Conservation (phyloP, 2,797 vertebrate genomes). For the Loriculus beryllinus region DNA sequence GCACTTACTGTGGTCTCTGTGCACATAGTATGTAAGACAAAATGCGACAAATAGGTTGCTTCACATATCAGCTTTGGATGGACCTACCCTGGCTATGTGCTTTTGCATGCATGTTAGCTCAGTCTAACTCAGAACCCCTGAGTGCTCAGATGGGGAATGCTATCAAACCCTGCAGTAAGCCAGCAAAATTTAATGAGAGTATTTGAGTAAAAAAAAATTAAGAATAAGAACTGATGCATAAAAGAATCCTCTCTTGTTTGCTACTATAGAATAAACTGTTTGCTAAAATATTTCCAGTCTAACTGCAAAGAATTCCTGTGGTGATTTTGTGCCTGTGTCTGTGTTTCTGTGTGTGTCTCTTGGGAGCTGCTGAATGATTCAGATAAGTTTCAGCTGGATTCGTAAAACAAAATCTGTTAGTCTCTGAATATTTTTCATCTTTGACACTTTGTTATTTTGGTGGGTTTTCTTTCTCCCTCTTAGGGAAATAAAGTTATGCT, state of each 20-base stretch:
- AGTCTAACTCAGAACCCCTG: neutral
- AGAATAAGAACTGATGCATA: neutral
- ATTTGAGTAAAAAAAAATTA: neutral
- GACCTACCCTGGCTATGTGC: neutral
- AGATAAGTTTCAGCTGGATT: constrained; percentile 41
- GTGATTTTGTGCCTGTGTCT: neutral
- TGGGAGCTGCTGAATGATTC: constrained; percentile 42
- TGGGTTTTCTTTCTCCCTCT: neutral
- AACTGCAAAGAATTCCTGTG: neutral
- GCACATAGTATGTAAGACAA: fast-evolving
- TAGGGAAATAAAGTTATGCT: neutral
- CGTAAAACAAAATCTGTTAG: neutral
- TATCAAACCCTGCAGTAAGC: neutral
- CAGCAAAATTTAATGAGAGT: neutral
- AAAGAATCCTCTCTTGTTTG: neutral
- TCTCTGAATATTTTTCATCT: neutral
- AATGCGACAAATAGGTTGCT: neutral
- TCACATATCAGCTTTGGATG: neutral
- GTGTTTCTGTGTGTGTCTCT: neutral
- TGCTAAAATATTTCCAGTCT: constrained; percentile 15
- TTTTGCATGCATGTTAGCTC: neutral
- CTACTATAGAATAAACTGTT: neutral
- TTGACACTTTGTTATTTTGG: neutral
- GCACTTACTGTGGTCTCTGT: neutral
- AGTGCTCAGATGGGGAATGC: neutral